A percentile compares a stretch with the other conserved stretches of the same genome.
Evolutionary conservation across 2,888 invertebrate genomes (phyloP).

Genomic region (Chalcis sispes): DNA sequence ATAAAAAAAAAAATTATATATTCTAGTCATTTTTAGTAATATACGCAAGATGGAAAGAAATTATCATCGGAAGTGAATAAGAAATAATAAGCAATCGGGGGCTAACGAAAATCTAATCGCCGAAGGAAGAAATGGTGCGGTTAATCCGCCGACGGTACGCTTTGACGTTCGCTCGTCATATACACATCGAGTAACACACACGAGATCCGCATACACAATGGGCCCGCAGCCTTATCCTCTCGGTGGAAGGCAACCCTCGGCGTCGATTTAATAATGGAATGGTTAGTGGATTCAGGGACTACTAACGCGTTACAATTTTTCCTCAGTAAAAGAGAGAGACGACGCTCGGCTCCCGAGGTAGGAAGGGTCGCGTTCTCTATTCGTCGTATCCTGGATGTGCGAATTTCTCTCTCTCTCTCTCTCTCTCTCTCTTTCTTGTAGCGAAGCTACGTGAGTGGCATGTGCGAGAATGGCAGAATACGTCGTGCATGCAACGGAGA

Average conservation of each 20-base stretch:
- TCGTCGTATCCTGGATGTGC: conserved; percentile 39
- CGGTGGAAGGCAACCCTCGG: conserved; percentile 17
- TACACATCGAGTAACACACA: background rate
- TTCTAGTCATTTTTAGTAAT: too few species aligned
- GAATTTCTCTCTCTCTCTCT: background rate
- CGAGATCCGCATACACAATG: conserved; percentile 57
- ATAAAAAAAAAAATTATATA: too few species aligned
- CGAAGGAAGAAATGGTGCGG: conserved; percentile 46
- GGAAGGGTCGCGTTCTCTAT: too few species aligned
- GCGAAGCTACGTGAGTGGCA: conserved; percentile 77
- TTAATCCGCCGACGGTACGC: conserved; percentile 44
- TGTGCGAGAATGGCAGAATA: conserved; percentile 67
- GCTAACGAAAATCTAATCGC: conserved; percentile 44
- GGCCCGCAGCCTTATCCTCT: conserved; percentile 41
- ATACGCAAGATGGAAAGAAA: too few species aligned
- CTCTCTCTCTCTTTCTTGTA: background rate
- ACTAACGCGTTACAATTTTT: conserved; percentile 74
- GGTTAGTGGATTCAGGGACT: conserved; percentile 72
- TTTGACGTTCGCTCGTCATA: conserved; percentile 49
- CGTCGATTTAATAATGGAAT: conserved; percentile 75
- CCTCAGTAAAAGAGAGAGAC: conserved; percentile 61
- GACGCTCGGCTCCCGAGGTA: too few species aligned
- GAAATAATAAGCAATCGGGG: conserved; percentile 12
- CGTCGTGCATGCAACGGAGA: too few species aligned
- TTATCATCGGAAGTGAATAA: background rate